Conservation (phyloP, 2,797 vertebrate genomes). For the Ptychadena robeensis region DNA sequence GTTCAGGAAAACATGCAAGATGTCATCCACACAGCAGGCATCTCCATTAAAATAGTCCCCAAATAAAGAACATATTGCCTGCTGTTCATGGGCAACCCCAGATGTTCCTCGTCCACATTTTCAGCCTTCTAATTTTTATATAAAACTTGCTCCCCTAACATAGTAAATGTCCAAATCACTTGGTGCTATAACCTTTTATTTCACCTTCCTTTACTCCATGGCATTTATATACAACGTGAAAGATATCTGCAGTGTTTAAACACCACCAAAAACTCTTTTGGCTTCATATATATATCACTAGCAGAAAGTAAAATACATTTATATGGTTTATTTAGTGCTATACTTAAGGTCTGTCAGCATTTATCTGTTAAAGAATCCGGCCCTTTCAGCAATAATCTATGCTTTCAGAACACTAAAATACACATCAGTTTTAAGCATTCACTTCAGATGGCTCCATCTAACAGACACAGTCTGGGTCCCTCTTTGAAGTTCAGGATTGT, state of each 20-base stretch:
- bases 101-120: slow-evolving; percentile 27
- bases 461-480: neutral
- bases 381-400: neutral
- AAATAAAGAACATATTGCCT: slow-evolving; percentile 32
- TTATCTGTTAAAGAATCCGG: neutral
- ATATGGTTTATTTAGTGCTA: neutral
- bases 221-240: neutral
- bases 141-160: neutral
- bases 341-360: slow-evolving; percentile 1
- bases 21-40: slow-evolving; percentile 32
- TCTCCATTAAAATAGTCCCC: slow-evolving; percentile 37
- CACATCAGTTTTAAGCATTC: neutral
- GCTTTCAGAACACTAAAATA: slow-evolving; percentile 1
- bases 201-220: neutral
- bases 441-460: neutral
- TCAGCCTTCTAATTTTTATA: slow-evolving; percentile 14
- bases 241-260: neutral
- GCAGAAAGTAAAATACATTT: neutral
- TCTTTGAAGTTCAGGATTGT: neutral
- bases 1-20: slow-evolving; percentile 39
- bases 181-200: neutral
- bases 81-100: slow-evolving; percentile 33
- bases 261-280: neutral
- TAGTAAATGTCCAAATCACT: neutral
- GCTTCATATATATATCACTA: neutral